A percentile compares a stretch with the other conserved stretches of the same genome.
These are phyloP conservation scores for Nebria salina DNA, from an alignment of 2,888 invertebrate genomes.

Conservation along the genomic window DNA sequence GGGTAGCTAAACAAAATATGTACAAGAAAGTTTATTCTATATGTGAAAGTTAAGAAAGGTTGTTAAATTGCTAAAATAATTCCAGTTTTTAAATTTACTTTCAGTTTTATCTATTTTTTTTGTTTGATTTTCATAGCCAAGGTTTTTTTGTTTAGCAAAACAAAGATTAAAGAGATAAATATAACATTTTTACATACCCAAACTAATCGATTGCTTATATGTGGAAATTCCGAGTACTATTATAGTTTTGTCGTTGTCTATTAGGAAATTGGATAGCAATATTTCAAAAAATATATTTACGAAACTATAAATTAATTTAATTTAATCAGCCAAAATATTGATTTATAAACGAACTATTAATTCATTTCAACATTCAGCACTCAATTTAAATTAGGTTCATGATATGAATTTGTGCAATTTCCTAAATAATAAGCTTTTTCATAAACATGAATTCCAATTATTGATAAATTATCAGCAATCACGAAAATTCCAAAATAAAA, in stretches of 20 bases:
- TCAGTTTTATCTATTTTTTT: background rate
- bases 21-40: background rate
- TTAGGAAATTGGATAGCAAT: background rate
- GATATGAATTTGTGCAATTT: background rate
- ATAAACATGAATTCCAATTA: too few species aligned
- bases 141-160: background rate
- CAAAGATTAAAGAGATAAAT: background rate
- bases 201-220: background rate
- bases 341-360: background rate
- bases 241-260: background rate
- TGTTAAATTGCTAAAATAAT: background rate
- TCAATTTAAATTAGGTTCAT: background rate
- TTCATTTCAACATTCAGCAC: background rate
- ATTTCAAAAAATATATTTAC: background rate
- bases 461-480: too few species aligned
- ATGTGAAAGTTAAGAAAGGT: constrained; percentile 1
- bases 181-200: background rate
- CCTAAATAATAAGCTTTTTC: too few species aligned
- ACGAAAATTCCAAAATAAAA: too few species aligned
- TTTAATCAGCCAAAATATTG: background rate
- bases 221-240: background rate
- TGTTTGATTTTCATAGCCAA: background rate
- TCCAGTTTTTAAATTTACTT: background rate
- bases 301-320: background rate
- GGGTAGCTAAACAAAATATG: background rate